Evolutionary conservation across 2,797 vertebrate species (phyloP).

Genomic region (Cichlasoma orientale): DNA sequence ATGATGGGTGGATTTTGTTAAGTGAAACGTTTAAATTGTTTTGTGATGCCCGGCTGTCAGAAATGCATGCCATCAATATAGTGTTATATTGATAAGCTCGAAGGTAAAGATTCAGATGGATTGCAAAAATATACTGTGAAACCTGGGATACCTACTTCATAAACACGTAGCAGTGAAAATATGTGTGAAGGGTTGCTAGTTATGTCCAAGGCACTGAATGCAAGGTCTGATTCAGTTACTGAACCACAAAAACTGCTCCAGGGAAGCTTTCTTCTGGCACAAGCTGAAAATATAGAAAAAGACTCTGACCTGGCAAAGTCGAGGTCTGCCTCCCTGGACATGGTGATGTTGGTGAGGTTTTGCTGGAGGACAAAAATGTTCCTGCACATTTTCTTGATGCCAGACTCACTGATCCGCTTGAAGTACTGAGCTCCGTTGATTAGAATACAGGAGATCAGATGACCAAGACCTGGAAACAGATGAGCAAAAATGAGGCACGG

Average conservation of each 20-base stretch:
- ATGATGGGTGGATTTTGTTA: neutral
- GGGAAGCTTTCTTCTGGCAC: neutral
- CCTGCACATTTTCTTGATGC: slow-evolving; percentile 99
- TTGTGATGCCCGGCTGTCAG: neutral
- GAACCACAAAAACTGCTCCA: neutral
- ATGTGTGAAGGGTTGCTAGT: neutral
- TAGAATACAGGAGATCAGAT: slow-evolving; percentile 97
- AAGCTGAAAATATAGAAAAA: neutral
- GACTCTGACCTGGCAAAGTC: slow-evolving; percentile 91
- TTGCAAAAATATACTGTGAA: neutral
- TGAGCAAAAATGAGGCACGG: neutral
- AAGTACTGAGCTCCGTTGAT: slow-evolving; percentile 98
- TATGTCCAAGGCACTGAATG: neutral
- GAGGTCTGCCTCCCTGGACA: slow-evolving; percentile 96
- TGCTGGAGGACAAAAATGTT: slow-evolving; percentile 99
- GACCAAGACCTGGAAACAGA: slow-evolving; percentile 86
- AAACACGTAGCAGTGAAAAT: neutral
- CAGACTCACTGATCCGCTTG: slow-evolving; percentile 96
- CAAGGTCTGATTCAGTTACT: neutral
- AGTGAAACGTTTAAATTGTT: neutral
- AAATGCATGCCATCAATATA: neutral
- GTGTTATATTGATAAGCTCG: neutral
- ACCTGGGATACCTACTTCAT: neutral
- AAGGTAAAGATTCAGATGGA: neutral
- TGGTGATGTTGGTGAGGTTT: slow-evolving; percentile 99